Evolutionary conservation across 2,888 invertebrate genomes (phyloP).

Genomic region (Acleris literana): DNA sequence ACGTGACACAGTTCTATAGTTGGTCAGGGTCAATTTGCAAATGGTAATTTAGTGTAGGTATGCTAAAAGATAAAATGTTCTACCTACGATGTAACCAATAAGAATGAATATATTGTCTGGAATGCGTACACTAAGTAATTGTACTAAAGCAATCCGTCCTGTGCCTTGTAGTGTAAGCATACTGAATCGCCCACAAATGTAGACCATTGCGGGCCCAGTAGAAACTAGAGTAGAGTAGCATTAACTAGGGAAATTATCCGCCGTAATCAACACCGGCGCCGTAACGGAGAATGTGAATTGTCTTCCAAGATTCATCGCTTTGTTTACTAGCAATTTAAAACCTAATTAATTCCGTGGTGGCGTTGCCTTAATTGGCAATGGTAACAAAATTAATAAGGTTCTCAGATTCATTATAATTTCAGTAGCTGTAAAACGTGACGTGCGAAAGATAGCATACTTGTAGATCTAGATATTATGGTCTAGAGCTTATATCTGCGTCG

Average conservation of each 20-base stretch:
- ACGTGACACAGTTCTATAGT: too few species aligned
- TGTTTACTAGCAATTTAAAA: conserved; percentile 31
- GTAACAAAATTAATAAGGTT: conserved; percentile 20
- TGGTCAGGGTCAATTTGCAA: too few species aligned
- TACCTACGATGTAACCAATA: too few species aligned
- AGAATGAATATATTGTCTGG: too few species aligned
- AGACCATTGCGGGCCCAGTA: conserved; percentile 20
- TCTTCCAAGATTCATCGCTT: conserved; percentile 16
- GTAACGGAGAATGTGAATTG: conserved; percentile 21
- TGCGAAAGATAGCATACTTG: not conserved
- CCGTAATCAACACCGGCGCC: conserved; percentile 42
- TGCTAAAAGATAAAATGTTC: too few species aligned
- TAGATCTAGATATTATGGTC: too few species aligned
- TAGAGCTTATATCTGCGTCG: too few species aligned
- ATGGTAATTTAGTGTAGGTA: too few species aligned
- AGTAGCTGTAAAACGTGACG: conserved; percentile 1
- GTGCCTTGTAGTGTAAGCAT: conserved; percentile 10
- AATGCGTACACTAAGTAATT: too few species aligned
- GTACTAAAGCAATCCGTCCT: too few species aligned
- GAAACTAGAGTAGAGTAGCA: conserved; percentile 46
- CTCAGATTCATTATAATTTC: conserved; percentile 26
- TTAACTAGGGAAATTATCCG: conserved; percentile 45
- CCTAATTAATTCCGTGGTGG: conserved; percentile 28
- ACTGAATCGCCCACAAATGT: conserved; percentile 8
- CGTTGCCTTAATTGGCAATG: conserved; percentile 24